Base-by-base conservation (phyloP, 2,888 invertebrate species). In the Phengaris arion region DNA sequence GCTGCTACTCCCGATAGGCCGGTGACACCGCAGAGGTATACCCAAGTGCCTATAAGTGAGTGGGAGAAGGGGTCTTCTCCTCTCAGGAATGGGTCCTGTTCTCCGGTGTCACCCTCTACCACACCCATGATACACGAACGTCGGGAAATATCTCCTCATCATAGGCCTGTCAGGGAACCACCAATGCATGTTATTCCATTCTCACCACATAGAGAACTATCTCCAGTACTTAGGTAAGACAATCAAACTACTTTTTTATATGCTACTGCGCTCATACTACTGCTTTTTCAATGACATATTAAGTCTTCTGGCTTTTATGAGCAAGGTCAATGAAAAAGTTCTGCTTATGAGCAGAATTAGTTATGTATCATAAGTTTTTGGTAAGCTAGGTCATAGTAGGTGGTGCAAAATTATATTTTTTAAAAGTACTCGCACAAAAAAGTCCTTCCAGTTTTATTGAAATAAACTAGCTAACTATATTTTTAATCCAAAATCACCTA, bases 41-140 rank as follows among this genome's bases (percentile, higher is more conserved):
- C 91, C 54, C 87, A 93, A 78, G 94, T 94, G 81, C 91, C 91
- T 74, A 84, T 92, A 35, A 92, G 91, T 75, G 94, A 94, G 80
- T 94, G 94, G 93, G 94, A 94, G 85, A 93, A 94, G 87, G 89
- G 89, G 0, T 94, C 94, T 0, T 94, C 94, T 45, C 94, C 95
- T 0, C 86, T 94, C 6, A 85, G 94, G 78, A 95, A 95, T 81
- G 94, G 94, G 45, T 95, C 94, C 0, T 92, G 92, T 68, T 95
- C 95, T 5, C 95, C 95, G 0, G 93, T 95, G 69, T 95, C 95
- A 5, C 95, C 95, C 0, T 91, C 93, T 0, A 95, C 94, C 0
- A 95, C 95, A 0, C 94, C 94, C 35, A 85, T 92, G 55, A 83
- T 85, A 79, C 82, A 86, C 77, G 78, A 83, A 88, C 74, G 87